These are phyloP conservation scores for Leuctra nigra DNA, from an alignment of 2,888 invertebrate species.

Conservation along the genomic window DNA sequence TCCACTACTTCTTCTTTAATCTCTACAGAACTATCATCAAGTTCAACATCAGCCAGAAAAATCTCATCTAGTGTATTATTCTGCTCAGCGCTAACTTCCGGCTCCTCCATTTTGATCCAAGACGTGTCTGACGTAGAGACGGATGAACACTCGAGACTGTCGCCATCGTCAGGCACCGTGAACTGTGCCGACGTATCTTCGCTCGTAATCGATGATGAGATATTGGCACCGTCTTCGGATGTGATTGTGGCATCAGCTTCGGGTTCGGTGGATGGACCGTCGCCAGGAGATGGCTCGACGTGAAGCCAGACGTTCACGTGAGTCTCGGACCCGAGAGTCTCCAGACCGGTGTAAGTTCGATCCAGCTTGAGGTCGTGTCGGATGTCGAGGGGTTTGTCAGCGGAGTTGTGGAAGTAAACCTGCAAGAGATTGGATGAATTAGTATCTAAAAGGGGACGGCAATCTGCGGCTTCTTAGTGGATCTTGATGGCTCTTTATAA, in stretches of 20 bases:
- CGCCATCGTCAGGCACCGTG: not conserved
- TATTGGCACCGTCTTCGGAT: not conserved
- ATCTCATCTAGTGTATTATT: not conserved
- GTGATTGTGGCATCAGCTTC: not conserved
- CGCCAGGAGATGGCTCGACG: not conserved
- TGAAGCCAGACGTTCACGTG: slow-evolving; percentile 60
- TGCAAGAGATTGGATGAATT: too few relatives aligned
- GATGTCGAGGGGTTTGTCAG: slow-evolving; percentile 72
- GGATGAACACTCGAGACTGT: not conserved
- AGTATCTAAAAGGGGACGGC: too few relatives aligned
- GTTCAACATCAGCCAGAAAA: not conserved
- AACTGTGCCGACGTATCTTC: not conserved
- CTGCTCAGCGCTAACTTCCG: not conserved
- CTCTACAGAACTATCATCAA: not conserved
- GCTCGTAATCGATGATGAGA: not conserved
- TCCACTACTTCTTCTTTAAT: slow-evolving; percentile 3
- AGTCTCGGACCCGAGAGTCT: slow-evolving; percentile 80
- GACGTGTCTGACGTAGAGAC: not conserved
- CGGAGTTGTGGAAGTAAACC: slow-evolving; percentile 64
- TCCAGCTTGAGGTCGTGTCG: slow-evolving; percentile 77
- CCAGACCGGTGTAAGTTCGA: slow-evolving; percentile 72
- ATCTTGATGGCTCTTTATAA: too few relatives aligned
- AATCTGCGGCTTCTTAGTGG: too few relatives aligned
- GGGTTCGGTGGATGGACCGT: not conserved
- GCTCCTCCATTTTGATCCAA: not conserved